Percentiles rank a stretch among this genome's conserved stretches.
Conservation (phyloP, 2,797 vertebrate genomes). For the Sphenopsis melanotis region DNA sequence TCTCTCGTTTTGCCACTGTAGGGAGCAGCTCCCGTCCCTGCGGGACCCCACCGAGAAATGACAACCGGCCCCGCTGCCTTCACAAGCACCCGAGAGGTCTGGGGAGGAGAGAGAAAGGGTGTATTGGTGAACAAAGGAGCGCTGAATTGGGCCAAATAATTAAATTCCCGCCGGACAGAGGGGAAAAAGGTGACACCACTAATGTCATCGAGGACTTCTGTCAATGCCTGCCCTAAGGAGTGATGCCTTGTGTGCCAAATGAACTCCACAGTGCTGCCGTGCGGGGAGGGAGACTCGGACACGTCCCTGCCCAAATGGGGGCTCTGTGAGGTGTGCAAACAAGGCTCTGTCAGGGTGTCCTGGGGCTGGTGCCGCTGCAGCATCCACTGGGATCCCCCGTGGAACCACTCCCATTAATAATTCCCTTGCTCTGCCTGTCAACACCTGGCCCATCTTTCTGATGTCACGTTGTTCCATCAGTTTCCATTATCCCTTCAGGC, state of each 20-base stretch:
- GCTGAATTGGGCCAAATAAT: neutral
- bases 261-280: accelerated
- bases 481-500: neutral
- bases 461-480: accelerated
- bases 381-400: neutral
- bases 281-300: accelerated
- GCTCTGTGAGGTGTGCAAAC: too few relatives aligned
- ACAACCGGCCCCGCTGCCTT: accelerated
- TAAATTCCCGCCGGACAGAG: too few relatives aligned
- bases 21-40: neutral
- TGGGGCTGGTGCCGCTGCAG: accelerated
- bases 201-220: neutral
- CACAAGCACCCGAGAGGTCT: accelerated
- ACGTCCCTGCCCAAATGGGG: neutral
- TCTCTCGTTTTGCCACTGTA: neutral
- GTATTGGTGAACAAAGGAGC: accelerated
- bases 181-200: accelerated
- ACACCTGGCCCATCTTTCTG: neutral
- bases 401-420: neutral
- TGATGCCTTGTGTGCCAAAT: neutral
- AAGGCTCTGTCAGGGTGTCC: neutral
- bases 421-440: neutral
- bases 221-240: accelerated
- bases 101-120: neutral
- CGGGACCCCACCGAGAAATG: neutral